Evolutionary conservation across 1,140 invertebrate species (phyloP), one percentile per base, ranked within the genome.

Genomic region (Nomia melanderi): DNA sequence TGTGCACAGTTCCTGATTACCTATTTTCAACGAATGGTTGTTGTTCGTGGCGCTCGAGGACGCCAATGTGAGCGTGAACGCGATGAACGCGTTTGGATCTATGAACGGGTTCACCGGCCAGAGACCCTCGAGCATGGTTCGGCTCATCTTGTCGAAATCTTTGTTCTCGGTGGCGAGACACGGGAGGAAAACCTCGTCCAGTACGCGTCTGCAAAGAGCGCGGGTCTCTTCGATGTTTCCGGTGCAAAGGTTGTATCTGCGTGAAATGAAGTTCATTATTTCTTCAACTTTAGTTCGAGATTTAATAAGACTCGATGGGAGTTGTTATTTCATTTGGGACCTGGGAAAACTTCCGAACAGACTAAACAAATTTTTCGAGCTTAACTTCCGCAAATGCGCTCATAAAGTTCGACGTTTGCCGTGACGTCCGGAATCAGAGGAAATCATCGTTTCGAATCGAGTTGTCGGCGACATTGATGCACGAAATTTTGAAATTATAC

Each of bases 211-310:
- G 59, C 92, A 92, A 12, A 93, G 78, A 4, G 82, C 84, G 31
- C 86, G 89, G 0, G 89, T 88, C 72, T 92, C 92, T 39, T 85
- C 77, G 0, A 91, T 86, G 12, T 78, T 90, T 41, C 88, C 91
- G 11, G 76, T 83, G 59, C 92, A 93, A 4, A 95, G 83, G 79
- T 95, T 95, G 77, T 93, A 94, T 66, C 92, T 93, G 47, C 0
- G 41, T 2, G 44, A 25, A 59, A 25, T 12, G 27, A 7, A 44
- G 29, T 31, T 53, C 2, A 20, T 41, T 47, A 23, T n/a, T n/a
- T n/a, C n/a, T n/a, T n/a, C n/a, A n/a, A n/a, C n/a, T n/a, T n/a
- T n/a, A n/a, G n/a, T n/a, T n/a, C n/a, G n/a, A n/a, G n/a, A n/a
- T n/a, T n/a, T n/a, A n/a, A n/a, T n/a, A n/a, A n/a, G n/a, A n/a